A percentile compares a stretch with the other conserved stretches of the same genome.
Conservation (phyloP, 2,113 vertebrate species). For the Neogale vison region DNA sequence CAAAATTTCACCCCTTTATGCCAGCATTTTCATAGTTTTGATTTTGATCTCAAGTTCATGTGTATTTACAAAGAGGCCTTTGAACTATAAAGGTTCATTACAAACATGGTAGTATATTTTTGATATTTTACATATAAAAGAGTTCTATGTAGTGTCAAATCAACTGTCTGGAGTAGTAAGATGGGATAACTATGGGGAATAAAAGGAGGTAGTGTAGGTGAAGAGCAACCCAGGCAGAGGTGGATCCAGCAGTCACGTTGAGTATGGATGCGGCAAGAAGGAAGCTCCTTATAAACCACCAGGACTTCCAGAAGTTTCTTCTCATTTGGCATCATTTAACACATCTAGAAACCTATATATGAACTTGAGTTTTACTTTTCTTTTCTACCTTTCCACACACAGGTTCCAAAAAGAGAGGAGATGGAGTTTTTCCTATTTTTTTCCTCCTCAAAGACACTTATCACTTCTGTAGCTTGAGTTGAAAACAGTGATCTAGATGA, state of each 20-base stretch:
- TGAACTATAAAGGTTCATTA: neutral
- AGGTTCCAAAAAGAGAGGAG: neutral
- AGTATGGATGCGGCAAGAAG: neutral
- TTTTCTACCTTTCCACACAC: neutral
- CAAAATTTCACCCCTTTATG: neutral
- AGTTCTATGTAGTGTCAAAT: neutral
- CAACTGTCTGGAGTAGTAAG: neutral
- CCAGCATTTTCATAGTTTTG: neutral
- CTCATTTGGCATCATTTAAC: neutral
- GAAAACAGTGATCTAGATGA: slow-evolving; percentile 20
- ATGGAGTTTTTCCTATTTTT: neutral
- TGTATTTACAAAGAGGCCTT: neutral
- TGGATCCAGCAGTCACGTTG: neutral
- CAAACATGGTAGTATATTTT: neutral
- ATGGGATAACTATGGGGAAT: neutral
- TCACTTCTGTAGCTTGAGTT: neutral
- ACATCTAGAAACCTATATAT: neutral
- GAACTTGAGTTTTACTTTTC: neutral
- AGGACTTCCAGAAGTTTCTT: neutral
- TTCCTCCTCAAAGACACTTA: neutral
- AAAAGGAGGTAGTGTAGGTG: neutral
- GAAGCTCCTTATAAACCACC: neutral
- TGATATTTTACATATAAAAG: neutral
- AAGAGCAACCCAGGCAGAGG: neutral
- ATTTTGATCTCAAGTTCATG: neutral